Evolutionary conservation across 1,140 invertebrate species (phyloP), one percentile per base, ranked within the genome.

Genomic region (Halictus rubicundus): DNA sequence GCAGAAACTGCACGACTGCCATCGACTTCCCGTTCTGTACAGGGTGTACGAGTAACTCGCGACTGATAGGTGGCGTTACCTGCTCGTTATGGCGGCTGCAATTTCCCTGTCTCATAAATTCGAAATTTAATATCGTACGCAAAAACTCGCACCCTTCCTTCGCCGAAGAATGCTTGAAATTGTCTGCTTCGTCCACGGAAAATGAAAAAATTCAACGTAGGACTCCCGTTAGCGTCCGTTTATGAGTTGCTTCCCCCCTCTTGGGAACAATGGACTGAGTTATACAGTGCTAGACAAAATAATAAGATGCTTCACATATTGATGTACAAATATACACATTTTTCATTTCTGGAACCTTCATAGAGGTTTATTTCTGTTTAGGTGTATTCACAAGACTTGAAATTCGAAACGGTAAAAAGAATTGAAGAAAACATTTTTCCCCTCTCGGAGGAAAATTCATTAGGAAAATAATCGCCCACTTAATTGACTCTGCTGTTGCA

Each of bases 101-200:
- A 25, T 59, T 59, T 59, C 5, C 25, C 25, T 12, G 25, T 8
- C 23, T 60, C n/a, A 19, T 42, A 23, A 23, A 10, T 23, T 21
- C 8, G 16, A 75, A 75, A 75, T 75, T 68, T 68, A 68, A 75
- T 75, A 75, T 59, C n/a, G 21, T 32, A n/a, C 23, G 27, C 16
- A 8, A 8, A 12, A 57, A 32, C 52, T n/a, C 4, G 25, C 16
- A 37, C 42, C n/a, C 37, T 16, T 6, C 23, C 37, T 19, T 46
- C 49, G 19, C 19, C 23, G 68, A 75, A 59, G 49, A 75, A 68
- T 75, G 19, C 37, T 19, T 19, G 37, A 75, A 68, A 75, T 75
- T 68, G 23, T 75, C 57, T 23, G 49, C 66, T 42, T 27, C 73
- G 57, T 75, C 57, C 27, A 16, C 23, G 16, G 19, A 37, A 42